These are phyloP conservation scores for Neodiprion pinetum DNA, from an alignment of 1,140 invertebrate species.

Conservation along the genomic window DNA sequence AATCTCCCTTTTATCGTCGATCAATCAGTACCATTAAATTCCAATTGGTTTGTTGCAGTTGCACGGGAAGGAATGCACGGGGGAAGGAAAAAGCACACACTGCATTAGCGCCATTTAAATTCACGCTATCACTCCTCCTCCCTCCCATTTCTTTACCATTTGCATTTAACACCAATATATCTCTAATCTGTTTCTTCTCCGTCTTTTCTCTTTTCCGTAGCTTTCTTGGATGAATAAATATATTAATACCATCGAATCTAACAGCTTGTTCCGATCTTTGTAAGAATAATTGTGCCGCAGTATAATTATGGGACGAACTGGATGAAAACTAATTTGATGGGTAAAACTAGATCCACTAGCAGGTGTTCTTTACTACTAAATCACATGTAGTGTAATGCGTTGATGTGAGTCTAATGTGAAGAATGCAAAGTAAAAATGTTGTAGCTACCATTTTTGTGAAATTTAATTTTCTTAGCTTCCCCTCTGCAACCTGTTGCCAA, in stretches of 20 bases:
- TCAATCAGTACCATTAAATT: constrained; percentile 40
- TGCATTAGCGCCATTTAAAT: constrained; percentile 58
- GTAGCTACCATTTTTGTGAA: too few relatives aligned
- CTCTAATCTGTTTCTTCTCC: neutral
- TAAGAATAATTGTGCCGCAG: neutral
- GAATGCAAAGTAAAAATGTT: too few relatives aligned
- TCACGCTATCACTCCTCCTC: constrained; percentile 24
- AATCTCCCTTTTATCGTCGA: constrained; percentile 59
- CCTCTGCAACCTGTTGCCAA: too few relatives aligned
- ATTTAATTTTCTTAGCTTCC: too few relatives aligned
- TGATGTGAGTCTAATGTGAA: neutral
- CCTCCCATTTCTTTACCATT: constrained; percentile 27
- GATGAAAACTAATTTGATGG: too few relatives aligned
- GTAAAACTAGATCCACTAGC: neutral
- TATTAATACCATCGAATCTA: neutral
- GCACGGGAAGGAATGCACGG: constrained; percentile 58
- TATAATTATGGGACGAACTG: neutral
- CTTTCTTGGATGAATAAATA: neutral
- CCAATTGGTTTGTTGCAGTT: constrained; percentile 44
- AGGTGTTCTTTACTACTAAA: neutral
- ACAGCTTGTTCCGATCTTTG: neutral
- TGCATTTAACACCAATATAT: neutral
- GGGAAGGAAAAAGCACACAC: constrained; percentile 62
- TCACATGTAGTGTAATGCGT: neutral
- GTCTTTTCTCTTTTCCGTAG: constrained; percentile 1